Evolutionary conservation across 2,113 vertebrate genomes (phyloP).

Genomic region (Prolemur simus): DNA sequence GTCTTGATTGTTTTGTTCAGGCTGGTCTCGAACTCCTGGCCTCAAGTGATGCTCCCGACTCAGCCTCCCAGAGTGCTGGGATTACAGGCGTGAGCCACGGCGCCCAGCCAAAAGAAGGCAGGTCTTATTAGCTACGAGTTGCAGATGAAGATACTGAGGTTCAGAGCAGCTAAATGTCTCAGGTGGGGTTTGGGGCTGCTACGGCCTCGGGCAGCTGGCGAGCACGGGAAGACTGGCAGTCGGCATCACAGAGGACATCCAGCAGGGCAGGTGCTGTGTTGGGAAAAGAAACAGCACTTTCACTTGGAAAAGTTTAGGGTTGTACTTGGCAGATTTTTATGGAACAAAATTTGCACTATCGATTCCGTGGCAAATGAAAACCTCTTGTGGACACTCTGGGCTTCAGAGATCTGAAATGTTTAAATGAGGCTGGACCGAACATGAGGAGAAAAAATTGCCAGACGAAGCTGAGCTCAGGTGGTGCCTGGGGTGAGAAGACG

Average conservation of each 20-base stretch:
- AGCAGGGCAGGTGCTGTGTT: not conserved
- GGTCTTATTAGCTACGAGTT: not conserved
- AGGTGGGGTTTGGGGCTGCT: not conserved
- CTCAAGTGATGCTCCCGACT: no score
- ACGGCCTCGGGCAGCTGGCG: not conserved
- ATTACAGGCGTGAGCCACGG: no score
- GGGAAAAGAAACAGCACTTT: not conserved
- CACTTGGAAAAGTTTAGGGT: constrained; percentile 32
- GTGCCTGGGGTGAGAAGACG: constrained; percentile 25
- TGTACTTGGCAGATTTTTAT: constrained; percentile 61
- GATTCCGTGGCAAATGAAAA: constrained; percentile 58
- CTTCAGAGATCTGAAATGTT: constrained; percentile 58
- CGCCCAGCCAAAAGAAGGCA: not conserved
- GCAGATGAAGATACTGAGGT: not conserved
- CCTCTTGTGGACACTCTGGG: constrained; percentile 51
- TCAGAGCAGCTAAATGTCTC: not conserved
- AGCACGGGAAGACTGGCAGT: not conserved
- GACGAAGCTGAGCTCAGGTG: constrained; percentile 37
- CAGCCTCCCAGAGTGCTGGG: no score
- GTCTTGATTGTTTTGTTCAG: no score
- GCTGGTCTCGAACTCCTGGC: no score
- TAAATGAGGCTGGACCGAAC: constrained; percentile 20
- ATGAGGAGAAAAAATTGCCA: constrained; percentile 18
- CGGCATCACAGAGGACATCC: not conserved
- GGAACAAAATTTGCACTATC: constrained; percentile 67